Evolutionary conservation across 1,140 invertebrate genomes (phyloP), one percentile per base, ranked within the genome.

Genomic region (Achatina immaculata): DNA sequence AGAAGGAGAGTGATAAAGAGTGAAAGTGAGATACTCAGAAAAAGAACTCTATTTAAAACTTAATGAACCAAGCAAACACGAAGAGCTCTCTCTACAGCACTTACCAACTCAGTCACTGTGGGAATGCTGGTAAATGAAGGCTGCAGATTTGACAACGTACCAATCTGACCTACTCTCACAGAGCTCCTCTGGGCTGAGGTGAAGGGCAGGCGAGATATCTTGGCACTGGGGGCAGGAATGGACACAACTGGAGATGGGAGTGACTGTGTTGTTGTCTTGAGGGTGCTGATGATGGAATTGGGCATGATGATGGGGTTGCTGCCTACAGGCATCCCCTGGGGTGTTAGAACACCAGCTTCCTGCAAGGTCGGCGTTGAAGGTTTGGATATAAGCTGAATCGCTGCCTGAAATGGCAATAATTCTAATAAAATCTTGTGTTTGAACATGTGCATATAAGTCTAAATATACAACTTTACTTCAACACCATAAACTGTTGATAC

Each of bases 271-370:
- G 76, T 62, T 16, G 42, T 45, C 24, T 65, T 58, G 34, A 76
- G 40, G 31, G 58, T 78, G 51, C 65, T 78, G 36, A 78, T 68
- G 31, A 78, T 78, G n/a, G 76, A 62, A 42, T 48, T 66, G 62
- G 76, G 58, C 51, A 78, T 68, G 36, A 78, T 58, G 16, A 78
- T 16, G 2, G 76, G 36, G 45, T 45, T 74, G 11, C 31, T 45
- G 40, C 21, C 42, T 31, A 34, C 62, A 31, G 38, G 31, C 34
- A 40, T 21, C 9, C 19, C 14, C 36, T 21, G 55, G 34, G 58
- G 3, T 40, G 74, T 42, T 1, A 76, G 36, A 40, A 76, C 34
- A 21, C 2, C n/a, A 62, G 74, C 38, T 3, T 73, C 38, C 48
- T 73, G 71, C 21, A 62, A 19, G 7, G 72, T 34, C 24, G 74